A percentile compares a stretch with the other conserved stretches of the same genome.
These are phyloP conservation scores for Regulus satrapa DNA, from an alignment of 2,113 vertebrate genomes.

Conservation along the genomic window DNA sequence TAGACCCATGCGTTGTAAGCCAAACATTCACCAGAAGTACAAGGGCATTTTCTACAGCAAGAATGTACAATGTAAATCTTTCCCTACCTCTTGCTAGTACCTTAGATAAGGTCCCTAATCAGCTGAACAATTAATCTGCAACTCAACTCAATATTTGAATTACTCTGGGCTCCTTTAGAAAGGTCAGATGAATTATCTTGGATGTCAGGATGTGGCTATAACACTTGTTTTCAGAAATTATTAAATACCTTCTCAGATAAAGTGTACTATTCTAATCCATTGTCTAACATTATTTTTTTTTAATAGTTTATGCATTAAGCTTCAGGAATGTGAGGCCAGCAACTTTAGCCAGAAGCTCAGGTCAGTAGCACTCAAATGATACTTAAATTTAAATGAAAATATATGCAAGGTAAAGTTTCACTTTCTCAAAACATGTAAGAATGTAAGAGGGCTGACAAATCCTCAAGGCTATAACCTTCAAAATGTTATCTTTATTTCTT, in stretches of 20 bases:
- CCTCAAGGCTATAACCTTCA: not conserved
- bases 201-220: not conserved
- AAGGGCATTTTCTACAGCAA: not conserved
- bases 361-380: not conserved
- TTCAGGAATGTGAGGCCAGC: not conserved
- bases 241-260: not conserved
- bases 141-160: not conserved
- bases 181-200: not conserved
- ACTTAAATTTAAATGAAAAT: not conserved
- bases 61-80: not conserved
- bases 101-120: not conserved
- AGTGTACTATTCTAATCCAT: not conserved
- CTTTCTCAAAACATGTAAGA: not conserved
- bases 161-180: not conserved
- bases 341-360: not conserved
- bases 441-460: not conserved
- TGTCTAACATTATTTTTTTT: not conserved
- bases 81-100: not conserved
- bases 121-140: not conserved
- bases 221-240: not conserved
- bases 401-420: not conserved
- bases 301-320: not conserved
- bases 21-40: not conserved
- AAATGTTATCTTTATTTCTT: conserved; percentile 1
- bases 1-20: accelerated